Base-by-base conservation (phyloP, 2,888 invertebrate species). In the Emesis russula region DNA sequence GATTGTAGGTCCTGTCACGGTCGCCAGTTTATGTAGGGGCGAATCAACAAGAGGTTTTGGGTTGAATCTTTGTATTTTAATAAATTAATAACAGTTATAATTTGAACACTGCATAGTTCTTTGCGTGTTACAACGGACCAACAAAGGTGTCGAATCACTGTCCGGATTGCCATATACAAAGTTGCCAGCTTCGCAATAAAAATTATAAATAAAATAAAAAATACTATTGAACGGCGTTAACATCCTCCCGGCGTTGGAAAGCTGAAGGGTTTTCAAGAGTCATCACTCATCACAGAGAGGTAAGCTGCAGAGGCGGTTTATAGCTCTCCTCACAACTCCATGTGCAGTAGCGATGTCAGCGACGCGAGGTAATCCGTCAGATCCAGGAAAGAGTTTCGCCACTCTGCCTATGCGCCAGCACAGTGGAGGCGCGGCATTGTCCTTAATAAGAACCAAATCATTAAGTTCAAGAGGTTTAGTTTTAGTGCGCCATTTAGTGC, bases 231-330 rank as follows among this genome's bases (percentile, higher is more conserved):
- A n/a, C 18, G 58, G 58, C 58, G 58, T n/a, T n/a, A 58, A 58
- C 58, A 58, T 58, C 18, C 18, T 58, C 58, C 58, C n/a, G 58
- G 58, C 58, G 58, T 58, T 58, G 58, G 18, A 58, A 58, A 58
- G 58, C 58, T 58, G 18, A n/a, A 7, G 5, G 18, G n/a, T 58
- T 58, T 58, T 58, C 58, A 58, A 58, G 58, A 58, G 0, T 48
- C 48, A 3, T 48, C 9, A 48, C 0, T 48, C 48, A 3, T 48
- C 9, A 48, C 48, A 11, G 48, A 15, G 36, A 3, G 36, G 18
- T n/a, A 58, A n/a, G 6, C n/a, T n/a, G 18, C 58, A 58, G 5
- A 58, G 18, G 6, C 18, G 58, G 18, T 58, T 58, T 7, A 58
- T 3, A 58, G 58, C 58, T 58, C 18, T 58, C 6, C 58, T 58